Evolutionary conservation across 1,140 invertebrate species (phyloP), one percentile per base, ranked within the genome.

Genomic region (Drosophila kepulauana): DNA sequence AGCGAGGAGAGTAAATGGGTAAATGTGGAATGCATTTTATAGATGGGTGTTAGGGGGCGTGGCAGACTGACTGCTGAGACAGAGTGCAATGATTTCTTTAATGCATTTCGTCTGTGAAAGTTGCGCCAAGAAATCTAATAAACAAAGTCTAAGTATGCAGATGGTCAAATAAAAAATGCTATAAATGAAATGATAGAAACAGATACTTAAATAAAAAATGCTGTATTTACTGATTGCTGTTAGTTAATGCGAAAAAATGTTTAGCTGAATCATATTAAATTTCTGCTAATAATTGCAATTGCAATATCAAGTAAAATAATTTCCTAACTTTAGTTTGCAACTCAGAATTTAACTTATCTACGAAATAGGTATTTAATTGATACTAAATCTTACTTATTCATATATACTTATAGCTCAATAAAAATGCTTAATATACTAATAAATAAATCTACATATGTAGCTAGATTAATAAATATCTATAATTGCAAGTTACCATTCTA

Each of bases 41-140:
- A 48, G 54, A 65, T 51, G 59, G 54, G 70, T 56, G 45, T 38
- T 20, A 8, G 5, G 38, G 38, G 64, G 56, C 64, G 56, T 59
- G 64, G 64, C 56, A 13, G 13, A 45, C 15, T 20, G 41, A 8
- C 6, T 25, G 16, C 20, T 25, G 20, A 25, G 20, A 15, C 13
- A 41, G 10, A 41, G 38, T 45, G 13, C 11, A 45, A 28, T 15
- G 25, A 46, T 57, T 66, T 46, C 38, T 16, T 16, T 16, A 45
- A 25, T 16, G 57, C 66, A 51, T 61, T 45, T 41, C 41, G 49
- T 13, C 3, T 33, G n/a, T 35, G 13, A 62, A 46, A 52, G 56
- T 13, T 16, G 4, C 51, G 5, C 15, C 4, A 57, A 57, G 33
- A 57, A 38, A 57, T 54, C 5, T 15, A 54, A 16, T 41, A 1